Evolutionary conservation across 2,113 vertebrate species (phyloP), one percentile per base, ranked within the genome.

Genomic region (Coregonus clupeaformis): DNA sequence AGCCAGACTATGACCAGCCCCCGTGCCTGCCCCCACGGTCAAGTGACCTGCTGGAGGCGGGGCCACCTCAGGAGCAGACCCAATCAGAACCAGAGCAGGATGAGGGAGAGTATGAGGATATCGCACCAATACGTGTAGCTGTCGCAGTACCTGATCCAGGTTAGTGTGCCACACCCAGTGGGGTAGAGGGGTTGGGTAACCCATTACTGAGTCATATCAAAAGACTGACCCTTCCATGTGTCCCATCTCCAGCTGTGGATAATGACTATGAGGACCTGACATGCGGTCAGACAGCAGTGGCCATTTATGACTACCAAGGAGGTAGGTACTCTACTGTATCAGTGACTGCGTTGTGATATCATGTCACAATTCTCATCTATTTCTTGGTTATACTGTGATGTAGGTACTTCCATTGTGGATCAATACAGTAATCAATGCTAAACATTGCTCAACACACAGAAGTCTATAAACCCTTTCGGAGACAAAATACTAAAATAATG

Each of bases 271-370:
- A 94, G 74, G 90, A 91, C 25, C 25, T 93, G 49, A 32, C 84
- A 0, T 0, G 11, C 0, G 87, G 89, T 30, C 18, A 80, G 60
- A 88, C 77, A 9, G 96, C 95, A 0, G 6, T 83, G 5, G 96
- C 96, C 0, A 74, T 97, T 66, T 97, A 97, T 36, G 95, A 96
- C 86, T 97, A 97, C 68, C 85, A 94, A 82, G 96, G 94, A 91
- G 95, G 96, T 97, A 80, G 1, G 93, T 87, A 32, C 2, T 1
- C 7, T 36, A 9, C 36, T 42, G 36, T 42, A 11, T 42, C 36
- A 42, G 11, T 42, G 36, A 42, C 36, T 42, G 36, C 9, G 9
- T 42, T 42, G 9, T 42, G 36, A 42, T 42, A 42, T 42, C 36
- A 42, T 42, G 36, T 42, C 2, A 42, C 36, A 42, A 42, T 42